These are phyloP conservation scores for Ctenodactylus gundi DNA, from an alignment of 2,113 vertebrate species.

Conservation along the genomic window DNA sequence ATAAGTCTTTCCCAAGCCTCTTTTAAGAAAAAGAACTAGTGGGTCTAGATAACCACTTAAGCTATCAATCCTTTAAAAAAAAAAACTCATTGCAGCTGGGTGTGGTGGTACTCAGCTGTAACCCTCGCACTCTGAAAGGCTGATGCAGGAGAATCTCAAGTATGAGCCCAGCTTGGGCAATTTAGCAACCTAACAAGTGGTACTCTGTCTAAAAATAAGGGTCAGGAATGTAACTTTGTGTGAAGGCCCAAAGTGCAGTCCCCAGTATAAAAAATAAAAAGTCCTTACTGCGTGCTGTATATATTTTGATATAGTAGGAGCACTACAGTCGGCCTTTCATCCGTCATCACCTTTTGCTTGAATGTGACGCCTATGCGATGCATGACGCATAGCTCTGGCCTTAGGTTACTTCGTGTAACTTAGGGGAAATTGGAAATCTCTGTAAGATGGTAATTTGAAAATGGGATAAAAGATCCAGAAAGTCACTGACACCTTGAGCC, in stretches of 20 bases:
- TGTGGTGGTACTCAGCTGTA: too few species aligned
- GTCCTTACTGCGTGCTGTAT: neutral
- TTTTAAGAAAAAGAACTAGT: neutral
- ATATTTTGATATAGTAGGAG: constrained; percentile 2
- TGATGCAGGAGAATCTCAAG: too few species aligned
- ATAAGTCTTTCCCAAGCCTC: too few species aligned
- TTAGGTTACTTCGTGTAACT: constrained; percentile 26
- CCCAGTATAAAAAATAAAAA: too few species aligned
- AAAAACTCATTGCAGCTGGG: neutral
- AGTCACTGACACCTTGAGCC: neutral
- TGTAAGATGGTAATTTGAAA: neutral
- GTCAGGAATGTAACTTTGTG: too few species aligned
- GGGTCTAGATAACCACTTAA: neutral
- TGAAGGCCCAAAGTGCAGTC: too few species aligned
- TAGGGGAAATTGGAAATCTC: constrained; percentile 31
- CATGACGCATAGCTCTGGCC: neutral
- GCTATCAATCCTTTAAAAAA: neutral
- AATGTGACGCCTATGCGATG: neutral
- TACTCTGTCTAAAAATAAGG: too few species aligned
- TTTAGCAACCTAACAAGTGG: too few species aligned
- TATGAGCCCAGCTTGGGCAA: too few species aligned
- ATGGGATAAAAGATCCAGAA: constrained; percentile 14
- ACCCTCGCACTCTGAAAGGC: too few species aligned
- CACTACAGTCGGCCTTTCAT: constrained; percentile 1
- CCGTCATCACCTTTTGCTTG: neutral